These are phyloP conservation scores for Rhizoglyphus robini DNA, from an alignment of 1,140 invertebrate species.

Conservation along the genomic window DNA sequence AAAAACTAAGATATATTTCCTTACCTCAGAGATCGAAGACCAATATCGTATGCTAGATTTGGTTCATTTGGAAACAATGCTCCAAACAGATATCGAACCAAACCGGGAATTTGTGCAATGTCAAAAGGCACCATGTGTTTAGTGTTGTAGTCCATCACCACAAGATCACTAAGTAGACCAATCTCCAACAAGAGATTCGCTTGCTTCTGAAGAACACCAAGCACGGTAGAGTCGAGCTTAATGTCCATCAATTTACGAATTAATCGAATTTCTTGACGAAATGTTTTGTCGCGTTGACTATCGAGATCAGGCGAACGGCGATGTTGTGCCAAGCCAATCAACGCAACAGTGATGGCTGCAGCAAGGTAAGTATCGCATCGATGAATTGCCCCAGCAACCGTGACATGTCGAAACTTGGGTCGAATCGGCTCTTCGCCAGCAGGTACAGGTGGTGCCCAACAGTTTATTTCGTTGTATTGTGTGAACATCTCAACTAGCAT, in stretches of 20 bases:
- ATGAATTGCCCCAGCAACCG: constrained; percentile 48
- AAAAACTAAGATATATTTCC: neutral
- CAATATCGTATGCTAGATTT: constrained; percentile 56
- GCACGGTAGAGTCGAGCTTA: constrained; percentile 52
- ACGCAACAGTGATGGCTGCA: constrained; percentile 50
- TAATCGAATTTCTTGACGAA: constrained; percentile 59
- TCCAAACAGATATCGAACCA: constrained; percentile 61
- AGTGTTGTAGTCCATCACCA: constrained; percentile 52
- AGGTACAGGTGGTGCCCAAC: neutral
- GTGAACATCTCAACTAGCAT: neutral
- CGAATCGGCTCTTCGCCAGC: neutral
- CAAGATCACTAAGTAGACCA: constrained; percentile 57
- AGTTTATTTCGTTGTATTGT: constrained; percentile 1
- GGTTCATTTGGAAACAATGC: constrained; percentile 52
- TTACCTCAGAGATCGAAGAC: constrained; percentile 44
- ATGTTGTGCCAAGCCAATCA: constrained; percentile 56
- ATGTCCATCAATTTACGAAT: constrained; percentile 58
- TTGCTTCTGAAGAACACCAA: constrained; percentile 39
- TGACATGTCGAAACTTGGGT: constrained; percentile 55
- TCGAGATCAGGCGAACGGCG: constrained; percentile 58
- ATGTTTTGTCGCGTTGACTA: constrained; percentile 60
- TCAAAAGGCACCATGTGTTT: constrained; percentile 33
- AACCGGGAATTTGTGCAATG: constrained; percentile 61
- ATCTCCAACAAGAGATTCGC: constrained; percentile 44
- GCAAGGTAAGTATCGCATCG: constrained; percentile 57